phyloP scores from a whole-genome alignment of 1,140 invertebrate species.

The Diorhabda carinulata region DNA sequence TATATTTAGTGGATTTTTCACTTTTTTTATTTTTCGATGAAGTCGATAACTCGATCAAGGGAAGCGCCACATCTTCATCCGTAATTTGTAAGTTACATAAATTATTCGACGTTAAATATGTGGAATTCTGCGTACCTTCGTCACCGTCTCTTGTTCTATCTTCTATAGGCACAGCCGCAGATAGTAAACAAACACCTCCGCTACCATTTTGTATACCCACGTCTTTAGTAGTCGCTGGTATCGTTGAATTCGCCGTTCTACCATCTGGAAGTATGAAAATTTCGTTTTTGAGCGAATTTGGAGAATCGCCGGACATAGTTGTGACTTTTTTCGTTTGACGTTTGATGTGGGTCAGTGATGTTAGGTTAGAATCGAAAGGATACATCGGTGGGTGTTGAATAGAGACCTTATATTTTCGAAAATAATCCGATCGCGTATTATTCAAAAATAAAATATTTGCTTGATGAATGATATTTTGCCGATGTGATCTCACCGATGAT shows the following conservation, averaged over 20 bases:
- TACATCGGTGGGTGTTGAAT: neutral
- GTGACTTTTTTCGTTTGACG: constrained; percentile 14
- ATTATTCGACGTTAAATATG: neutral
- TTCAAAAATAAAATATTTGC: too few relatives aligned
- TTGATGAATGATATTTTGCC: too few relatives aligned
- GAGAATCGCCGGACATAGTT: constrained; percentile 12
- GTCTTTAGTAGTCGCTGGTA: neutral
- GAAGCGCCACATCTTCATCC: neutral
- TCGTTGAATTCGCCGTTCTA: neutral
- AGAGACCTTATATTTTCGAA: too few relatives aligned
- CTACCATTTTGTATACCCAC: constrained; percentile 5
- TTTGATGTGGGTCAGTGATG: neutral
- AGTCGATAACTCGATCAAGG: neutral
- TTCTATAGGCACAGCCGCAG: constrained; percentile 8
- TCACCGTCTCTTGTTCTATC: neutral
- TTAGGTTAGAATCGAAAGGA: neutral
- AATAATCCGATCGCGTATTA: too few relatives aligned
- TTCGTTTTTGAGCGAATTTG: constrained; percentile 7
- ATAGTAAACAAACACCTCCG: constrained; percentile 5
- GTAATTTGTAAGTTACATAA: neutral
- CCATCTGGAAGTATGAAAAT: constrained; percentile 2
- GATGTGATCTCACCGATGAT: too few relatives aligned
- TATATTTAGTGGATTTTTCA: constrained; percentile 1
- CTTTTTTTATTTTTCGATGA: constrained; percentile 5
- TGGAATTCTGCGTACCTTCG: neutral